Evolutionary conservation across 2,113 vertebrate species (phyloP).

Genomic region (Ailurus styani): DNA sequence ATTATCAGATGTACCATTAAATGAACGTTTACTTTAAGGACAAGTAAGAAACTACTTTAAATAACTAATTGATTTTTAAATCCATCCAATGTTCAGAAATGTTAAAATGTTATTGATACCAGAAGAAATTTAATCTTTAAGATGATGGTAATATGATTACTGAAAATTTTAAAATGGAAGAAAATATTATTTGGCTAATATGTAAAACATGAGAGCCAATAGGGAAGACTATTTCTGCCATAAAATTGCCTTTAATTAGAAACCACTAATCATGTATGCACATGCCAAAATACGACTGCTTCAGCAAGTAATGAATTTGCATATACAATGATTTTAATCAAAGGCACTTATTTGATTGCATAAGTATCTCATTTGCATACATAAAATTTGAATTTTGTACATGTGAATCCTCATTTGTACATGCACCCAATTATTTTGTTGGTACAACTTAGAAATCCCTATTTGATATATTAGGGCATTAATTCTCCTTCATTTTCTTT

Average conservation of each 20-base stretch:
- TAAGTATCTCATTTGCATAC: constrained; percentile 59
- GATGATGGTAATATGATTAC: not conserved
- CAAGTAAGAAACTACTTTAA: not conserved
- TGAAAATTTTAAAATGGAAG: not conserved
- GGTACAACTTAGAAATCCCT: constrained; percentile 63
- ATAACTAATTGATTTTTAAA: not conserved
- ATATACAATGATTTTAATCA: constrained; percentile 73
- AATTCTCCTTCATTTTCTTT: constrained; percentile 27
- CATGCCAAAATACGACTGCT: constrained; percentile 43
- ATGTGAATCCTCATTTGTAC: constrained; percentile 29
- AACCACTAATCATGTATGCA: constrained; percentile 44
- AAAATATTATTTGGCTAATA: constrained; percentile 1
- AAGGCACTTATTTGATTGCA: constrained; percentile 50
- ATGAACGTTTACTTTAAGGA: not conserved
- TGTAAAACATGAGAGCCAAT: not conserved
- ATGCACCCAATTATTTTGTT: constrained; percentile 69
- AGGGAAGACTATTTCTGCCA: constrained; percentile 16
- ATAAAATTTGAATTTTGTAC: constrained; percentile 56
- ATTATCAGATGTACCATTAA: not conserved
- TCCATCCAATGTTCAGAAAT: not conserved
- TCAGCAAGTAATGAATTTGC: constrained; percentile 59
- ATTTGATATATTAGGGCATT: constrained; percentile 2
- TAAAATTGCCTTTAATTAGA: constrained; percentile 37
- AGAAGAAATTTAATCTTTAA: not conserved
- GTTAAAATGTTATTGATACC: not conserved